These are phyloP conservation scores for Rutpela maculata DNA, from an alignment of 2,888 invertebrate genomes.

Conservation along the genomic window DNA sequence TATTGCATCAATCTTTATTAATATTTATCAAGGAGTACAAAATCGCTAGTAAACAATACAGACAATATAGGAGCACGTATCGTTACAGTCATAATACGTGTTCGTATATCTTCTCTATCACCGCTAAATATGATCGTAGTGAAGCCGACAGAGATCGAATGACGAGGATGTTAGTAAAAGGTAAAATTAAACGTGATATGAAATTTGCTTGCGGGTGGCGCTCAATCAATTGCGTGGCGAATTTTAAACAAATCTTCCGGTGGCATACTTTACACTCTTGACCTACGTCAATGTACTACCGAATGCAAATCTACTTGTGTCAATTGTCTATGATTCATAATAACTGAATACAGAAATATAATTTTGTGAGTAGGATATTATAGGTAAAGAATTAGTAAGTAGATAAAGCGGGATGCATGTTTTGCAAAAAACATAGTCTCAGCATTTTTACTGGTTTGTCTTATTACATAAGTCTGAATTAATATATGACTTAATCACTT, in stretches of 20 bases:
- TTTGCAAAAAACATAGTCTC: no score
- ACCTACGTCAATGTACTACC: slow-evolving; percentile 57
- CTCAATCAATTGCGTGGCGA: slow-evolving; percentile 56
- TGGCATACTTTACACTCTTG: slow-evolving; percentile 57
- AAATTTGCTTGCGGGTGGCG: slow-evolving; percentile 61
- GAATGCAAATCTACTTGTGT: slow-evolving; percentile 21
- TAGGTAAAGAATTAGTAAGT: neutral
- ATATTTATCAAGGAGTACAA: slow-evolving; percentile 54
- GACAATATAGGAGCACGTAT: slow-evolving; percentile 48
- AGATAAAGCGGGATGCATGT: neutral
- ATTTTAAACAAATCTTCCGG: slow-evolving; percentile 61
- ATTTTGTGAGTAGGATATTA: neutral
- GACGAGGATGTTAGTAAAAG: slow-evolving; percentile 61
- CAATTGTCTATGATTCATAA: slow-evolving; percentile 1
- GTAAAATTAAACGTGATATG: slow-evolving; percentile 60
- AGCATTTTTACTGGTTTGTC: no score
- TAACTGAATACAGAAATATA: neutral
- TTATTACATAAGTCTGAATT: no score
- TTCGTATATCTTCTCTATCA: slow-evolving; percentile 42
- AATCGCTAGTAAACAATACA: slow-evolving; percentile 53
- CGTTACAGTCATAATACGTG: slow-evolving; percentile 40
- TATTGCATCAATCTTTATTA: slow-evolving; percentile 54
- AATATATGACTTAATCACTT: no score
- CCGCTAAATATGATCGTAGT: slow-evolving; percentile 26
- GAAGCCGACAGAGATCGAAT: slow-evolving; percentile 48